Evolutionary conservation across 2,113 vertebrate genomes (phyloP).

Genomic region (Scomber scombrus): DNA sequence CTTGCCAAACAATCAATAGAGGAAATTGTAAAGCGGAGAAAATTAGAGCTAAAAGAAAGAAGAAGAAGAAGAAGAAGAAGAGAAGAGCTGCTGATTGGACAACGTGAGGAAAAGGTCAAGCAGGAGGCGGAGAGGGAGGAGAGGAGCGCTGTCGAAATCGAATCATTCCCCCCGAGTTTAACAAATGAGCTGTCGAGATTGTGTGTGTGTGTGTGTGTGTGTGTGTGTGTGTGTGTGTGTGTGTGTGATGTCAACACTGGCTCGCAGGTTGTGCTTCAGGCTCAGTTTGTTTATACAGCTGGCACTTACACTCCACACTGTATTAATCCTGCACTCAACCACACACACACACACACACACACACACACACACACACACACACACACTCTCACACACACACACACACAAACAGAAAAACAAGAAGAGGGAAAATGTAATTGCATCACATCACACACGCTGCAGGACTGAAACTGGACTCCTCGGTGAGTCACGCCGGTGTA

Average conservation of each 20-base stretch:
- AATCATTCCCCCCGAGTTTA: slow-evolving; percentile 45
- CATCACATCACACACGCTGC: slow-evolving; percentile 22
- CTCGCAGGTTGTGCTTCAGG: slow-evolving; percentile 38
- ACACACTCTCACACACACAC: not conserved
- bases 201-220: not conserved
- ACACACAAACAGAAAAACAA: not conserved
- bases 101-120: slow-evolving; percentile 51
- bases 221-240: not conserved
- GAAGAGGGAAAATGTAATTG: slow-evolving; percentile 25
- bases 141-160: slow-evolving; percentile 33
- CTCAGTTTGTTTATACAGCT: slow-evolving; percentile 54
- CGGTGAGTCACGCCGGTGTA: slow-evolving; percentile 23
- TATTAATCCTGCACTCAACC: not conserved
- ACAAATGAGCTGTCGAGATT: slow-evolving; percentile 51
- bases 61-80: slow-evolving; percentile 8
- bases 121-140: slow-evolving; percentile 29
- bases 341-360: no score
- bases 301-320: slow-evolving; percentile 13
- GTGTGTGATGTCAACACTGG: slow-evolving; percentile 9
- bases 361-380: no score
- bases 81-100: slow-evolving; percentile 57
- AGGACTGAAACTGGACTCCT: slow-evolving; percentile 39
- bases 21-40: slow-evolving; percentile 44
- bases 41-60: slow-evolving; percentile 9
- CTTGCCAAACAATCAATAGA: slow-evolving; percentile 38